Conservation (phyloP, 2,797 vertebrate genomes). For the Crocodylus rhombifer region DNA sequence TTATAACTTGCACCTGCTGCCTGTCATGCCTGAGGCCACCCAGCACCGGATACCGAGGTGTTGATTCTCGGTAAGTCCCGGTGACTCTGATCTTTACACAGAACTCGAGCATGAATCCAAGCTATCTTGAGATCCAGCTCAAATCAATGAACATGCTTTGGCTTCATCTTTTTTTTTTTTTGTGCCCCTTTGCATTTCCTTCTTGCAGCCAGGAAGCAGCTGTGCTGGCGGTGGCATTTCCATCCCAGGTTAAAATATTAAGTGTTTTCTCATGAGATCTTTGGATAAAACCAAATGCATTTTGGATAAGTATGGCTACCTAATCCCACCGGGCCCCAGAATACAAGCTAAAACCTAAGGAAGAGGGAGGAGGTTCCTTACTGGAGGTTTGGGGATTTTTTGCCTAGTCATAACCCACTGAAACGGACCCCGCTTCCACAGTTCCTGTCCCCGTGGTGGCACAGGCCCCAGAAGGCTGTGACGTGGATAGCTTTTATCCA, state of each 20-base stretch:
- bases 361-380: too few species aligned
- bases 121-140: neutral
- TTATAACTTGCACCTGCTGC: slow-evolving; percentile 30
- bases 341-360: neutral
- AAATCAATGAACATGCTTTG: neutral
- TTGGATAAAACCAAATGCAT: neutral
- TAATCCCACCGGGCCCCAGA: neutral
- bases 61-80: rapidly evolving
- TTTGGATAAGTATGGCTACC: neutral
- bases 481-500: neutral
- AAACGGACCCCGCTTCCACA: too few species aligned
- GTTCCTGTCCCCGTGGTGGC: too few species aligned
- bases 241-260: slow-evolving; percentile 14
- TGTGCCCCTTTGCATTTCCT: neutral
- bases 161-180: slow-evolving; percentile 1
- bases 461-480: too few species aligned
- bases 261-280: neutral
- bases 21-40: slow-evolving; percentile 27
- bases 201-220: neutral
- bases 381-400: neutral
- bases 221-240: neutral
- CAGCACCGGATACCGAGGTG: neutral
- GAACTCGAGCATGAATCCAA: rapidly evolving
- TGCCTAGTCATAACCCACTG: neutral
- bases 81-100: rapidly evolving